Evolutionary conservation across 2,113 vertebrate species (phyloP), one percentile per base, ranked within the genome.

Genomic region (Speoplatyrhinus poulsoni): DNA sequence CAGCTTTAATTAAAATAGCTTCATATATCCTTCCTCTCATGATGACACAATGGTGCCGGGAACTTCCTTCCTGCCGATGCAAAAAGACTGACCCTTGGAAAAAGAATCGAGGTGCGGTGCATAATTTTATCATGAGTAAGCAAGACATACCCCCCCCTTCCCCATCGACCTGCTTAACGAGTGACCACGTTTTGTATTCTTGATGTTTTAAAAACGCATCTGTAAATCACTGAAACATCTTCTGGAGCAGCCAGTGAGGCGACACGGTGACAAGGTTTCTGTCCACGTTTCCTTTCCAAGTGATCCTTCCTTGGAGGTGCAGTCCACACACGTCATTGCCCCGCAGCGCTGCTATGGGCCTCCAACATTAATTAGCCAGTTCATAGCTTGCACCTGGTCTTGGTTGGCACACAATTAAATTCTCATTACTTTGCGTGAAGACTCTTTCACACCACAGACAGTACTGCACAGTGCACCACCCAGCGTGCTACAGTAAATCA

Each of bases 1-100:
- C 87, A 81, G 76, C 79, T 85, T 88, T 88, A 91, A 93, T 93
- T 93, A 92, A 88, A 92, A 89, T 65, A 69, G 84, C 80, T 83
- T 79, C 75, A 85, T 86, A 85, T 82, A 72, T 77, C 46, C 60
- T 76, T 75, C 75, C 73, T 77, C 88, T 76, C 80, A 73, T 19
- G 67, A 65, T 81, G 86, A 87, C 80, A 82, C 84, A 87, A 82
- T 48, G 79, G 75, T 70, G 63, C 71, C 61, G 75, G 84, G 81
- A 88, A 81, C 76, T 71, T 87, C 78, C 63, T 65, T 69, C 62
- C 60, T 58, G 65, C 70, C 76, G 82, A 82, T 77, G 75, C 69
- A 65, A 72, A 81, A 79, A 62, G 57, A 71, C 58, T 71, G 75
- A 83, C 83, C 87, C 61, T 58, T 67, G 59, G 60, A 66, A 77